These are phyloP conservation scores for Nymphalis io DNA, from an alignment of 1,140 invertebrate genomes.

Conservation along the genomic window DNA sequence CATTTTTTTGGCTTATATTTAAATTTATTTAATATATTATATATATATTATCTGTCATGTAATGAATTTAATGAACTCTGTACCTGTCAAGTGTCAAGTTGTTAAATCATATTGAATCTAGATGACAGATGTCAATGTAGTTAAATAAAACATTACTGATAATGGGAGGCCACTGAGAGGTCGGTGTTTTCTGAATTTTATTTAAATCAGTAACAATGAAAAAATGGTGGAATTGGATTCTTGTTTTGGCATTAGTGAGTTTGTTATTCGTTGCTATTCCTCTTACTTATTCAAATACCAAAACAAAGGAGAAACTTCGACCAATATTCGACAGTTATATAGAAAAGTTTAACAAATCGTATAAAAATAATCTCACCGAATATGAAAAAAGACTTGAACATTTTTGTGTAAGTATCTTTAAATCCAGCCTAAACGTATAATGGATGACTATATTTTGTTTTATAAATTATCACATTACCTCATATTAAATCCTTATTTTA, in stretches of 20 bases:
- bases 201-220: constrained; percentile 52
- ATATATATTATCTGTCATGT: neutral
- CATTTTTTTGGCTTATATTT: too few species aligned
- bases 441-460: too few species aligned
- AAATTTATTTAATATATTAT: too few species aligned
- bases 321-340: constrained; percentile 84
- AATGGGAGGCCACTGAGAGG: neutral
- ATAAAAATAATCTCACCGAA: constrained; percentile 81
- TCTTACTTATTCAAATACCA: constrained; percentile 45
- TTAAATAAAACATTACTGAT: neutral
- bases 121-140: constrained; percentile 18
- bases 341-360: constrained; percentile 85
- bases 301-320: constrained; percentile 55
- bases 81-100: neutral
- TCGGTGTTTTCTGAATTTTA: constrained; percentile 22
- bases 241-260: constrained; percentile 58
- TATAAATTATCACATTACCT: neutral
- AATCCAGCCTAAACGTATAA: too few species aligned
- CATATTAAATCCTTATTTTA: neutral
- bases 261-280: constrained; percentile 68
- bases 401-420: constrained; percentile 83
- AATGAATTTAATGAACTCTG: neutral
- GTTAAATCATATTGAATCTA: neutral
- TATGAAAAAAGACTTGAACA: constrained; percentile 82
- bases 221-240: constrained; percentile 73